A percentile compares a stretch with the other conserved stretches of the same genome.
These are phyloP conservation scores for Lymantria monacha DNA, from an alignment of 2,888 invertebrate species.

Conservation along the genomic window DNA sequence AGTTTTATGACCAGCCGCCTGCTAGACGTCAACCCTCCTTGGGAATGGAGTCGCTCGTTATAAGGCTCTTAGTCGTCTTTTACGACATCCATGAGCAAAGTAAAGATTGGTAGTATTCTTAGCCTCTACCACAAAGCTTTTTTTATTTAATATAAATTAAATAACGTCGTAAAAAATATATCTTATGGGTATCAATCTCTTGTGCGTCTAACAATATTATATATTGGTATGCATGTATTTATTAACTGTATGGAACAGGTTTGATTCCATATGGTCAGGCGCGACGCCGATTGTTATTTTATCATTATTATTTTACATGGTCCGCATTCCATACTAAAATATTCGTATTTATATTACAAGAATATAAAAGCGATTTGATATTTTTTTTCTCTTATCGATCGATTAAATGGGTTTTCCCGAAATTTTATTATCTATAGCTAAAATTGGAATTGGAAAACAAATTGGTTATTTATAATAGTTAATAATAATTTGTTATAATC, in stretches of 20 bases:
- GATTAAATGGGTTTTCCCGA: conserved; percentile 35
- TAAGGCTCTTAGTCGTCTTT: no score
- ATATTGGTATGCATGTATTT: conserved; percentile 40
- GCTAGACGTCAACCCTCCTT: no score
- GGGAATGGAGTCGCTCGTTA: no score
- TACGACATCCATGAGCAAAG: no score
- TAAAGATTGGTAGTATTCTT: no score
- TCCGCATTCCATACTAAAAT: conserved; percentile 59
- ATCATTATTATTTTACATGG: conserved; percentile 61
- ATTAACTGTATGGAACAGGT: conserved; percentile 56
- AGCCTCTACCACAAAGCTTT: no score
- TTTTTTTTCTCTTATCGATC: conserved; percentile 28
- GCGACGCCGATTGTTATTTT: conserved; percentile 61
- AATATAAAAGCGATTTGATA: conserved; percentile 27
- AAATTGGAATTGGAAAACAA: conserved; percentile 20
- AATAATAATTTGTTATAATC: neutral
- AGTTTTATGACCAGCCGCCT: no score
- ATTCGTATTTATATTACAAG: conserved; percentile 30
- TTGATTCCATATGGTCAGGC: conserved; percentile 61
- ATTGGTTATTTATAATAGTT: conserved; percentile 2
- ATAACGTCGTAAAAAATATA: no score
- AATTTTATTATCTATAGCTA: conserved; percentile 11
- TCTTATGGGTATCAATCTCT: conserved; percentile 14
- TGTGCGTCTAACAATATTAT: conserved; percentile 23
- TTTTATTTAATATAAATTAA: no score